Conservation (phyloP, 2,113 vertebrate genomes). For the Eretmodus cyanostictus region DNA sequence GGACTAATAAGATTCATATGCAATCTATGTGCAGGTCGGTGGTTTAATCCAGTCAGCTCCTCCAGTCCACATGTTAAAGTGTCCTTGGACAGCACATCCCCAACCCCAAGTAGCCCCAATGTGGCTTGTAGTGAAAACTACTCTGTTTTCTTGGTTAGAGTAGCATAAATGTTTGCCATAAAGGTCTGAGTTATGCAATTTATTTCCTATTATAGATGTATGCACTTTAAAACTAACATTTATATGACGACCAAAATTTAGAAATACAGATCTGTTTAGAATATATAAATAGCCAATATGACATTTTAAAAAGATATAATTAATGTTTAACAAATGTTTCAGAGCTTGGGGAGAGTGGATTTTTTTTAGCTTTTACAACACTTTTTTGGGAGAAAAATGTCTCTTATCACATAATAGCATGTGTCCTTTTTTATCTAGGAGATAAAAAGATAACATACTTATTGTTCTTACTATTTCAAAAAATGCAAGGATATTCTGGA, state of each 20-base stretch:
- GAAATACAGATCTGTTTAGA: neutral
- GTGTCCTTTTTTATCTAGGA: neutral
- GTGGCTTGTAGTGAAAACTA: neutral
- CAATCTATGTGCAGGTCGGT: neutral
- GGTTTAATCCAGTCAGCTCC: neutral
- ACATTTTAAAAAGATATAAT: neutral
- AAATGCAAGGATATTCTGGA: neutral
- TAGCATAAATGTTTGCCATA: neutral
- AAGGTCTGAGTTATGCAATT: neutral
- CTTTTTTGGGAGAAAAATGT: neutral
- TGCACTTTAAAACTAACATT: neutral
- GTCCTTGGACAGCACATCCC: neutral
- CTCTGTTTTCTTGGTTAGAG: neutral
- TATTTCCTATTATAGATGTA: neutral
- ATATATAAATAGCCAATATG: neutral
- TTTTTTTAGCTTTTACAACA: neutral
- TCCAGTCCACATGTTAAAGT: neutral
- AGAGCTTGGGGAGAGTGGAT: neutral
- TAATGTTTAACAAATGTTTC: neutral
- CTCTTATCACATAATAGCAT: neutral
- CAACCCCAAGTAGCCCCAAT: neutral
- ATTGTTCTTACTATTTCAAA: neutral
- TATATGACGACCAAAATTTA: neutral
- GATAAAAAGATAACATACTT: neutral
- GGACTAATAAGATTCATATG: constrained; percentile 12